Evolutionary conservation across 2,888 invertebrate genomes (phyloP), one percentile per base, ranked within the genome.

Genomic region (Reticulitermes lucifugus): DNA sequence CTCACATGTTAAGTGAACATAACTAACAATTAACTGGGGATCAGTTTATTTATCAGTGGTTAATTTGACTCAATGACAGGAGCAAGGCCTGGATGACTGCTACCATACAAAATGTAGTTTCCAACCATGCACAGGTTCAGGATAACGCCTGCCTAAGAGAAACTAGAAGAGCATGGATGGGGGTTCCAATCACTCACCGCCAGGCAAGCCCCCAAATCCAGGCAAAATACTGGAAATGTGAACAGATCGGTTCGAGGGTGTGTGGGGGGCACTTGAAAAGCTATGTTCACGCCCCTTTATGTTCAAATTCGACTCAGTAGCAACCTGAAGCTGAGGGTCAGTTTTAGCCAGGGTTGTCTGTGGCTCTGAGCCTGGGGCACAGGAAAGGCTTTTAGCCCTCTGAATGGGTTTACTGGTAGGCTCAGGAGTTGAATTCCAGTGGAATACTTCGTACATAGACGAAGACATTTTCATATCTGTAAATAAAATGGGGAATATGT

Each of bases 401-500:
- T 86, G 90, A 90, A 90, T 90, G 89, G 90, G 89, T 89, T 90
- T 90, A 89, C 89, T 90, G 90, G 90, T 88, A 89, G 90, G 89
- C 89, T 91, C 90, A 88, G 91, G 89, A 88, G 90, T 89, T 90
- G 90, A 89, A 89, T 91, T 93, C 94, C 94, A 94, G 93, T 94
- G 93, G 91, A 94, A 94, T 89, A 95, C 94, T 92, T 94, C 94
- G 92, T 94, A 94, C 94, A 95, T 95, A 90, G 95, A 94, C 91
- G 94, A 93, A 91, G 94, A 94, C 92, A 93, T 94, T 92, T 93
- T 93, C 91, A 92, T 91, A 93, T 93, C 93, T 93, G 93, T 88
- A 92, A 92, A 91, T 77, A 86, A 77, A 86, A 86, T 60, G 55
- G 55, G 55, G 60, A 84, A 83, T 83, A 65, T 65, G 41, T 43